Evolutionary conservation across 2,113 vertebrate species (phyloP), one percentile per base, ranked within the genome.

Genomic region (Hippoglossus stenolepis): DNA sequence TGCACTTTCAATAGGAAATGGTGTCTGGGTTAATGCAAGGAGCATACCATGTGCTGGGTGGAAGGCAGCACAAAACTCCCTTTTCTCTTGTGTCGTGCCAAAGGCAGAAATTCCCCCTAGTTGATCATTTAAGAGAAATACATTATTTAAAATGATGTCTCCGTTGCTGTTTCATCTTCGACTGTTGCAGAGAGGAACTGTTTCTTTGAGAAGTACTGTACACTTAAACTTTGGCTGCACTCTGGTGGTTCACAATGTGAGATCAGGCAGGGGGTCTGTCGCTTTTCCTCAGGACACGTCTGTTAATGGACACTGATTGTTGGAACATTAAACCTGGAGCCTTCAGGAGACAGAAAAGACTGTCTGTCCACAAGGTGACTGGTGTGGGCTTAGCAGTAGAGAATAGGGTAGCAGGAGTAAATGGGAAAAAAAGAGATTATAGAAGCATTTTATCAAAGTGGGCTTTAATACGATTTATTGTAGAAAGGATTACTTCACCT

Each of bases 281-380:
- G 53, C 69, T 78, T 11, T 40, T 59, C 51, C 70, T 85, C 65
- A 58, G 74, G 47, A 64, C 62, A 13, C 2, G 17, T 53, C 64
- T 62, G 75, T 73, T 59, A 31, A 77, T 63, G 35, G 35, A 66
- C 65, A 74, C 63, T 77, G 74, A 77, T 51, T 65, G 53, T 43
- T 71, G 21, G 14, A n/a, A 68, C 77, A 81, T 78, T 58, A 65
- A 67, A 75, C 15, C 24, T 17, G 49, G 28, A 67, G n/a, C 58
- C 35, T 73, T 57, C 51, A 65, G 59, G 57, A 12, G 12, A 38
- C 2, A 20, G 35, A 18, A 23, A 15, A 21, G 13, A 65, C 65
- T 38, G 14, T 70, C 60, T 40, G 3, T 51, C 57, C 47, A 38
- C 75, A 63, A n/a, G 51, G 5, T 49, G 47, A 49, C 12, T 47